phyloP scores from a whole-genome alignment of 2,797 vertebrate species.

The Furcifer pardalis region DNA sequence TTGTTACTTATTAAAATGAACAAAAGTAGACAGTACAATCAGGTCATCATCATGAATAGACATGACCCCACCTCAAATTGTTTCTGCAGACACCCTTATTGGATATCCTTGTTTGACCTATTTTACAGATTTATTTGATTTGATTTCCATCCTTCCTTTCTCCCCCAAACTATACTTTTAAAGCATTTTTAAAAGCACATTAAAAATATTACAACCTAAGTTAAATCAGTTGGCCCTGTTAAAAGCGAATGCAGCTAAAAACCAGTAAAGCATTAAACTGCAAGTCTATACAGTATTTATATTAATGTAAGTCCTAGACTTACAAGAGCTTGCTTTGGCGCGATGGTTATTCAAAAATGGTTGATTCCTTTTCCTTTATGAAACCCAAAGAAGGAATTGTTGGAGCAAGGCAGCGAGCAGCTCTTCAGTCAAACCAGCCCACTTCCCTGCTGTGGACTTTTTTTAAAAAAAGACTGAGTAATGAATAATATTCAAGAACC shows the following conservation, averaged over 20 bases:
- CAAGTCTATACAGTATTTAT: neutral
- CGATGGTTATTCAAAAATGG: neutral
- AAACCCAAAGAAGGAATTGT: conserved; percentile 2
- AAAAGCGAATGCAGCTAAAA: too few relatives aligned
- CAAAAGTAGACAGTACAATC: too few relatives aligned
- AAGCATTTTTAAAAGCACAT: too few relatives aligned
- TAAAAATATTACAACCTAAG: too few relatives aligned
- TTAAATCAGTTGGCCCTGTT: too few relatives aligned
- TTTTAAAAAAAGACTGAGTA: conserved; percentile 8
- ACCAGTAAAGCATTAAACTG: neutral
- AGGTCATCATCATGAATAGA: too few relatives aligned
- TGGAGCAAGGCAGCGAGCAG: conserved; percentile 16
- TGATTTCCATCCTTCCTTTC: too few relatives aligned
- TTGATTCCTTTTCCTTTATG: neutral
- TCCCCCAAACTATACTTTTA: too few relatives aligned
- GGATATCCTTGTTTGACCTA: neutral
- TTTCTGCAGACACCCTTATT: too few relatives aligned
- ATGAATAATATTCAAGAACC: neutral
- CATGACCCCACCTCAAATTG: too few relatives aligned
- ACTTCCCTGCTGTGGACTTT: neutral
- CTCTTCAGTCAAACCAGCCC: neutral
- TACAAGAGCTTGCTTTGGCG: neutral
- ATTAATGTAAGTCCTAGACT: neutral
- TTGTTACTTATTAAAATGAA: too few relatives aligned
- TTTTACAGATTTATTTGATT: too few relatives aligned